Percentiles rank a stretch among this genome's conserved stretches.
These are phyloP conservation scores for Oxystoma pomonae DNA, from an alignment of 2,888 invertebrate genomes.

Conservation along the genomic window DNA sequence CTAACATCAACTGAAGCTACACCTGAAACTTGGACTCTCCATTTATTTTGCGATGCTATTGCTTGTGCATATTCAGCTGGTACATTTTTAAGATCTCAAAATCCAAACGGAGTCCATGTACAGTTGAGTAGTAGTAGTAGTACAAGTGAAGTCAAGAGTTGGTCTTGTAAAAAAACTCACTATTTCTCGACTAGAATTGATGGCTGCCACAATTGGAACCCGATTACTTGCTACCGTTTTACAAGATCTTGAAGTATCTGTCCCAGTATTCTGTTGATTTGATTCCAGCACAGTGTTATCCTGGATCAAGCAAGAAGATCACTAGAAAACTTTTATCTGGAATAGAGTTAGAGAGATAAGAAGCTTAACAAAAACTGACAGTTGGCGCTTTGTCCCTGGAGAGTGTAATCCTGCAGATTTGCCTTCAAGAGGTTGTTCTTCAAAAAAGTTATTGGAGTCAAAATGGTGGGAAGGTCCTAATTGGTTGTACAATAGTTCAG, in stretches of 20 bases:
- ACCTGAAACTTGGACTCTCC: background rate
- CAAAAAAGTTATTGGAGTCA: background rate
- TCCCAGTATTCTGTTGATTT: background rate
- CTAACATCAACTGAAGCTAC: background rate
- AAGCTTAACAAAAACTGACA: background rate
- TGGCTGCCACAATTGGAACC: slow-evolving; percentile 1
- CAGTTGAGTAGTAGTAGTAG: too few species aligned
- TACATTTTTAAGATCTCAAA: background rate
- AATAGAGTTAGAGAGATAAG: background rate
- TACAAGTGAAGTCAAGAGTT: background rate
- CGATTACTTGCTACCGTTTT: background rate
- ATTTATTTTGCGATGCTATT: background rate
- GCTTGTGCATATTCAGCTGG: background rate
- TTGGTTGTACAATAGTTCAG: too few species aligned
- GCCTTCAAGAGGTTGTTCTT: background rate
- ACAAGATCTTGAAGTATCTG: background rate
- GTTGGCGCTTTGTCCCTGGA: background rate
- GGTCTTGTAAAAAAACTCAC: background rate
- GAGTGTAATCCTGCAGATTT: background rate
- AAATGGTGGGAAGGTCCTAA: slow-evolving; percentile 2
- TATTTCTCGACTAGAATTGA: slow-evolving; percentile 1
- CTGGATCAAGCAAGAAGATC: background rate
- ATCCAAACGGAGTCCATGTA: background rate
- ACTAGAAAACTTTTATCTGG: background rate
- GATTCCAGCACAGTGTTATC: background rate